Evolutionary conservation across 2,888 invertebrate species (phyloP).

Genomic region (Ephialtes manifestator): DNA sequence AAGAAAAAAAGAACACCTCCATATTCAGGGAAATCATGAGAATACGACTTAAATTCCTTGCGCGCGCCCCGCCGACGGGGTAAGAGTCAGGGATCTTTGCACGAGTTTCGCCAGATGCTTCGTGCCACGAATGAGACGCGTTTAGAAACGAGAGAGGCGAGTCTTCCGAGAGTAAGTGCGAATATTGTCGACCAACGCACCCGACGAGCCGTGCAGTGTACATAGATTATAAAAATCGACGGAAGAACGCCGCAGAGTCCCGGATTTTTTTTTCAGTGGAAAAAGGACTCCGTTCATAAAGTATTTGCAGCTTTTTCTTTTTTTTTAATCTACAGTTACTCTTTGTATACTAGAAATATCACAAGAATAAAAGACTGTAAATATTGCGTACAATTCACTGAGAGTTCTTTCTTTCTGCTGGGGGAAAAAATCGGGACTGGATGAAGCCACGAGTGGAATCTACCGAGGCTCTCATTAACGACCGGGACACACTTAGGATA

Average conservation of each 20-base stretch:
- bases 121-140: not conserved
- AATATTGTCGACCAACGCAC: constrained; percentile 51
- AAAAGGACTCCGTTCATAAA: constrained; percentile 1
- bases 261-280: not conserved
- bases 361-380: constrained; percentile 29
- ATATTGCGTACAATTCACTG: constrained; percentile 16
- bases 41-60: constrained; percentile 7
- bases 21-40: constrained; percentile 2
- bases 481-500: constrained; percentile 1
- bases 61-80: not conserved
- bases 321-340: not conserved
- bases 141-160: constrained; percentile 17
- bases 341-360: constrained; percentile 14
- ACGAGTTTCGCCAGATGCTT: not conserved
- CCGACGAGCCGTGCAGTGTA: constrained; percentile 58
- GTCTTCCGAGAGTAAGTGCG: constrained; percentile 59
- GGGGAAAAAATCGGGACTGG: not conserved
- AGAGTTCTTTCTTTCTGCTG: constrained; percentile 13
- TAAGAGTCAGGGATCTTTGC: constrained; percentile 17
- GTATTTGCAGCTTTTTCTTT: constrained; percentile 16
- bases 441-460: constrained; percentile 6
- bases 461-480: not conserved
- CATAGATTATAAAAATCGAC: constrained; percentile 58
- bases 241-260: constrained; percentile 19
- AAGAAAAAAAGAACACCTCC: not conserved